Base-by-base conservation (phyloP, 53 echinoderm and acorn worm species). In the Apostichopus leukothele region DNA sequence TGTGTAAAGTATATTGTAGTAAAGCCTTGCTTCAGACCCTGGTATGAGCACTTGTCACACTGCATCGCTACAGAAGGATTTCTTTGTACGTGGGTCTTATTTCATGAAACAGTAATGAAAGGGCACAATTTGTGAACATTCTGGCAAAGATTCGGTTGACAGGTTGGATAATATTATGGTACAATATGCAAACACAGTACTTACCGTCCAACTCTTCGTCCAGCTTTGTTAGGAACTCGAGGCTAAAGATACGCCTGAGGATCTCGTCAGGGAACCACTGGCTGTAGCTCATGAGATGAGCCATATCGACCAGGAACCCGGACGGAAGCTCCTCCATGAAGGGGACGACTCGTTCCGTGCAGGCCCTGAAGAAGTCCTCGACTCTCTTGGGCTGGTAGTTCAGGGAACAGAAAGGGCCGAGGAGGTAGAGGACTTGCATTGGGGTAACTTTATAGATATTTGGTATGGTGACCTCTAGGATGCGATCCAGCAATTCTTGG, bases 171-270 rank as follows among this genome's bases (percentile, higher is more conserved):
- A 39, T 39, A 39, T 39, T 39, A 39, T 39, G 39, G 3, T 3
- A 39, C 39, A 39, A 39, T 39, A 39, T 22, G 74, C 74, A 55
- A 19, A 19, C 13, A 59, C 8, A 4, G 60, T 5, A 90, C 93
- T 88, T 86, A 99, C 99, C 93, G 74, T 96, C 89, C 51, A 99
- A 78, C 25, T 93, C 96, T 75, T 94, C 96, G 87, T 99, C 99
- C 60, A 99, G 87, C 86, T 90, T 99, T 27, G 93, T 92, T 51
- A 99, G 90, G 76, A 99, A 96, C 61, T 99, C 93, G 84, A 99
- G 86, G 63, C 94, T 99, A 85, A 99, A 99, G 67, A 99, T 92
- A 18, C 79, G 88, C 73, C 93, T 91, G 71, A 96, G 89, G 76
- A 99, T 83, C 7, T 80, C 68, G 75, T 94, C 94, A 54, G 96